Evolutionary conservation across 1,140 invertebrate genomes (phyloP).

Genomic region (Telenomus remus): DNA sequence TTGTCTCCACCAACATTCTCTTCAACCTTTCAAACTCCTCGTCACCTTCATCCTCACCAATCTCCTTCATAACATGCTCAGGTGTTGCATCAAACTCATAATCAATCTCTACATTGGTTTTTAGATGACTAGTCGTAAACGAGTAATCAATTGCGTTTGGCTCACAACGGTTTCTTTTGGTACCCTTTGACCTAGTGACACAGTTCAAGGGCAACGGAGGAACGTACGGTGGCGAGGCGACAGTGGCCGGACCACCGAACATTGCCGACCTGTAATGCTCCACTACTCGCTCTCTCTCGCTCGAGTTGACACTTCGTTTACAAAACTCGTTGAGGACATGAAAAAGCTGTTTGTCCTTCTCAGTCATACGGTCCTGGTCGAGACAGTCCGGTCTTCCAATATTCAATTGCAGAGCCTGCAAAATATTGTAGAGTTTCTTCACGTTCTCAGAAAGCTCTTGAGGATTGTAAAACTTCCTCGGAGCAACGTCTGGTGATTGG

Average conservation of each 20-base stretch:
- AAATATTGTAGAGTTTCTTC: constrained; percentile 55
- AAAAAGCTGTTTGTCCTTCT: constrained; percentile 62
- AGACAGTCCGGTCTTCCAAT: constrained; percentile 47
- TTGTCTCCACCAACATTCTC: background rate
- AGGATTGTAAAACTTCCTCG: constrained; percentile 19
- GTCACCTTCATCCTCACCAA: constrained; percentile 16
- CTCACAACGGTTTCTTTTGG: background rate
- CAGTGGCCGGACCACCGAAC: constrained; percentile 51
- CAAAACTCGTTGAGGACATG: constrained; percentile 48
- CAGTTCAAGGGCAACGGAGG: constrained; percentile 61
- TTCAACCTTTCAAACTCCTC: constrained; percentile 58
- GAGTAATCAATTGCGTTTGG: constrained; percentile 47
- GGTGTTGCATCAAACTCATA: background rate
- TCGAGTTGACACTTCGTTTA: constrained; percentile 1
- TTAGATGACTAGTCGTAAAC: background rate
- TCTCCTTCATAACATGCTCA: constrained; percentile 5
- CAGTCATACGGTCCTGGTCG: constrained; percentile 34
- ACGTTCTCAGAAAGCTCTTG: constrained; percentile 27
- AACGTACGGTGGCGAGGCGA: constrained; percentile 39
- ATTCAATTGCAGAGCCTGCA: constrained; percentile 59
- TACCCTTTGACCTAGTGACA: background rate
- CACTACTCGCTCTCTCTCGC: constrained; percentile 17
- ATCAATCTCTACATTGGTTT: constrained; percentile 1
- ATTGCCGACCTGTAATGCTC: constrained; percentile 57
- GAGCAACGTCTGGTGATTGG: background rate